A percentile compares a stretch with the other conserved stretches of the same genome.
Conservation (phyloP, 2,113 vertebrate genomes). For the Carassius auratus region DNA sequence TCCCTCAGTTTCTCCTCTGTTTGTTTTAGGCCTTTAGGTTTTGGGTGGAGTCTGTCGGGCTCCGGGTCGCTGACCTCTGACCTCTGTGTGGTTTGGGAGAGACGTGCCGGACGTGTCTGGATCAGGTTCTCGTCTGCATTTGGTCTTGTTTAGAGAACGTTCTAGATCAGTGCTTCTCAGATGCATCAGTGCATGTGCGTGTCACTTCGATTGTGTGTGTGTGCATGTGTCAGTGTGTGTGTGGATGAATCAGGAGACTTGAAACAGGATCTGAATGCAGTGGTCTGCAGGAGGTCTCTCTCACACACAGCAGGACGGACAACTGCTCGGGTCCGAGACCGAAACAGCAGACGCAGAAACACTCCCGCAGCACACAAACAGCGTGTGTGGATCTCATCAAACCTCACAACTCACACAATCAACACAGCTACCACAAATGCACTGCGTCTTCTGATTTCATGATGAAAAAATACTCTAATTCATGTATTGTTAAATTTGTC, state of each 20-base stretch:
- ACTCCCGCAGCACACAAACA: background rate
- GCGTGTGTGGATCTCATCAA: background rate
- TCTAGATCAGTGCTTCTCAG: too few relatives aligned
- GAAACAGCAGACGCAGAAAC: background rate
- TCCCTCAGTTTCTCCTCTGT: constrained; percentile 39
- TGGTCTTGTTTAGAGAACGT: too few relatives aligned
- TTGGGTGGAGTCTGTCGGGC: constrained; percentile 47
- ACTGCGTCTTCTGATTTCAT: background rate
- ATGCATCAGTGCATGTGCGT: too few relatives aligned
- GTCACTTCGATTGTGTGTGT: too few relatives aligned
- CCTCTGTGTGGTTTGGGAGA: constrained; percentile 4
- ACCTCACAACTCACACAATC: background rate
- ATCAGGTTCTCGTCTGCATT: too few relatives aligned
- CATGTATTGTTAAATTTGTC: background rate
- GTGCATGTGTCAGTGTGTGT: background rate
- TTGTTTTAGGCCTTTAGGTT: constrained; percentile 55
- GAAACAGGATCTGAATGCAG: constrained; percentile 41
- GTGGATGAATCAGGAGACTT: constrained; percentile 4
- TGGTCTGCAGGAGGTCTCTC: constrained; percentile 23
- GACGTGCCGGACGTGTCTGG: background rate
- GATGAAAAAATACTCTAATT: background rate
- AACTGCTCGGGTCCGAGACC: constrained; percentile 44
- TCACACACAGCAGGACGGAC: constrained; percentile 41
- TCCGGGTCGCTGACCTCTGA: constrained; percentile 49
- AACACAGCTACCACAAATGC: background rate